Percentiles rank a stretch among this genome's conserved stretches.
Conservation (phyloP, 2,113 vertebrate genomes). For the Oreotrochilus melanogaster region DNA sequence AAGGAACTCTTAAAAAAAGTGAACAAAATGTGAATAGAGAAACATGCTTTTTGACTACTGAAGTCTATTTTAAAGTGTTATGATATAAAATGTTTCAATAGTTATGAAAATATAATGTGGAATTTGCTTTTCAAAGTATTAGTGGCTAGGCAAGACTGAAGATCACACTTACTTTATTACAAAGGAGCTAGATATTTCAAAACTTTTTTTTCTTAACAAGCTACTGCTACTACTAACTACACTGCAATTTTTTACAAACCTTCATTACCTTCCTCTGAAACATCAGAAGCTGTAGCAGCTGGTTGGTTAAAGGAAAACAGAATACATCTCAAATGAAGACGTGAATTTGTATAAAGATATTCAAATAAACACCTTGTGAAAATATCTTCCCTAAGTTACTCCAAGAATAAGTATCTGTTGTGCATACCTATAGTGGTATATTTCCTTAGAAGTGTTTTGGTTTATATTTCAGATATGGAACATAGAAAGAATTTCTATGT, state of each 20-base stretch:
- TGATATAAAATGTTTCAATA: not conserved
- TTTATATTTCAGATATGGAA: not conserved
- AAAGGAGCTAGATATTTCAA: not conserved
- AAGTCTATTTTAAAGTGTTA: not conserved
- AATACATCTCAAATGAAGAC: constrained; percentile 52
- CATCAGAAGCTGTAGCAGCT: constrained; percentile 65
- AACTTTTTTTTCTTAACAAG: not conserved
- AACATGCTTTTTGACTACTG: not conserved
- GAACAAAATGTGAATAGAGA: not conserved
- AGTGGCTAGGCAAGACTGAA: not conserved
- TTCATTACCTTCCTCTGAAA: constrained; percentile 59
- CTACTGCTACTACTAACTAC: constrained; percentile 29
- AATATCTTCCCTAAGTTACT: not conserved
- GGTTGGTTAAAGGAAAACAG: constrained; percentile 65
- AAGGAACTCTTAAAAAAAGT: not conserved
- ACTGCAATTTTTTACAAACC: constrained; percentile 64
- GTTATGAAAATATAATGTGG: no score
- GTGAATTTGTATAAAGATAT: not conserved
- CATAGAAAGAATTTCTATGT: not conserved
- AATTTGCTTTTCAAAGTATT: no score
- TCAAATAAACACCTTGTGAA: not conserved
- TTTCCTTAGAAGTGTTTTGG: not conserved
- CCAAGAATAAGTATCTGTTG: not conserved
- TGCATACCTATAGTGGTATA: not conserved
- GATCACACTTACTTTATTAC: constrained; percentile 54